These are phyloP conservation scores for Cacatua alba DNA, from an alignment of 2,113 vertebrate species.

Conservation along the genomic window DNA sequence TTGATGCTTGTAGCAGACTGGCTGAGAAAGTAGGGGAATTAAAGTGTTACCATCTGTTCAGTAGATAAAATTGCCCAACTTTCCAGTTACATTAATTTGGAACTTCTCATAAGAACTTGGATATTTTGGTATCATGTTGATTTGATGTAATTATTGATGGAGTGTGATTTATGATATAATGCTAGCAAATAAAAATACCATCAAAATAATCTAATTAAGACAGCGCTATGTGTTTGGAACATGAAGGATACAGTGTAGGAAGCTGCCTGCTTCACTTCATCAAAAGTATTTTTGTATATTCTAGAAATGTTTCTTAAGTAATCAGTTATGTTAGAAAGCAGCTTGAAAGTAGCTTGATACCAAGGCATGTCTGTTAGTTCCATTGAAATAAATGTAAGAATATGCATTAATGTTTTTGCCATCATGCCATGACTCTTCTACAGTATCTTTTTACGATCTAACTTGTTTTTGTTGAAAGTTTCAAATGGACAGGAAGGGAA, in stretches of 20 bases:
- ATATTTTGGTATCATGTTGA: neutral
- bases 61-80: neutral
- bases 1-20: neutral
- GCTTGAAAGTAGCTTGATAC: neutral
- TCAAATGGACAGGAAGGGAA: neutral
- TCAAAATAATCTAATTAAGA: neutral
- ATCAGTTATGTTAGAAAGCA: neutral
- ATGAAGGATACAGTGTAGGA: neutral
- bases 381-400: neutral
- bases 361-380: neutral
- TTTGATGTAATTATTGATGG: neutral
- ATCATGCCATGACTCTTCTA: neutral
- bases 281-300: neutral
- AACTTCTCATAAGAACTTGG: neutral
- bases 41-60: neutral
- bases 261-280: neutral
- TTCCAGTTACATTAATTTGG: neutral
- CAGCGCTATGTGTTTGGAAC: neutral
- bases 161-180: neutral
- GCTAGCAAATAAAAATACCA: neutral
- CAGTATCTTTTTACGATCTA: neutral
- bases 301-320: neutral
- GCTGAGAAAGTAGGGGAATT: neutral
- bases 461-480: neutral
- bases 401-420: neutral